These are phyloP conservation scores for Lipotes vexillifer DNA, from an alignment of 2,113 vertebrate species.

Conservation along the genomic window DNA sequence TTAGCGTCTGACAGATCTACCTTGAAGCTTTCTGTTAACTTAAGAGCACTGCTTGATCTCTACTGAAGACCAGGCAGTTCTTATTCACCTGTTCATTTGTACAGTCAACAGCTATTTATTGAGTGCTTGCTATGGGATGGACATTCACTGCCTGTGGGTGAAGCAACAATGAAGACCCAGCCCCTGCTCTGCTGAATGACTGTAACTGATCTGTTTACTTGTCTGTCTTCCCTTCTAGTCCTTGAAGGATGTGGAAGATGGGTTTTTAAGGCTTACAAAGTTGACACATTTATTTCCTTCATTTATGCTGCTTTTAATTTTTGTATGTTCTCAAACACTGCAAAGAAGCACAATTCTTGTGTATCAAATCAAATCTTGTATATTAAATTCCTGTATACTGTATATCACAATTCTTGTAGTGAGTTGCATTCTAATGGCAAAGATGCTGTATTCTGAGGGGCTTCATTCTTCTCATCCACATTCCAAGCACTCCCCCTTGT, in stretches of 20 bases:
- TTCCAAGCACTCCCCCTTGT: not conserved
- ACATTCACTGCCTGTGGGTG: not conserved
- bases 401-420: too few species aligned
- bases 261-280: not conserved
- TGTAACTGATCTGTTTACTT: not conserved
- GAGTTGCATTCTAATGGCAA: not conserved
- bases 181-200: not conserved
- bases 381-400: too few species aligned
- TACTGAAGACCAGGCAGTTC: not conserved
- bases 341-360: not conserved
- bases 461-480: not conserved
- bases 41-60: not conserved
- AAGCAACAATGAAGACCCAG: not conserved
- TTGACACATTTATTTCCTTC: not conserved
- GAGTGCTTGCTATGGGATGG: not conserved
- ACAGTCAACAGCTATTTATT: not conserved
- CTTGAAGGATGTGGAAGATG: not conserved
- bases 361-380: not conserved
- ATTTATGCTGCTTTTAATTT: not conserved
- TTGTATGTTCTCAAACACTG: not conserved
- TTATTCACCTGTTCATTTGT: not conserved
- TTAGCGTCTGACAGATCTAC: not conserved
- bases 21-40: not conserved
- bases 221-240: not conserved
- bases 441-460: not conserved